Evolutionary conservation across 2,888 invertebrate species (phyloP).

Genomic region (Drosophila parthenogenetica): DNA sequence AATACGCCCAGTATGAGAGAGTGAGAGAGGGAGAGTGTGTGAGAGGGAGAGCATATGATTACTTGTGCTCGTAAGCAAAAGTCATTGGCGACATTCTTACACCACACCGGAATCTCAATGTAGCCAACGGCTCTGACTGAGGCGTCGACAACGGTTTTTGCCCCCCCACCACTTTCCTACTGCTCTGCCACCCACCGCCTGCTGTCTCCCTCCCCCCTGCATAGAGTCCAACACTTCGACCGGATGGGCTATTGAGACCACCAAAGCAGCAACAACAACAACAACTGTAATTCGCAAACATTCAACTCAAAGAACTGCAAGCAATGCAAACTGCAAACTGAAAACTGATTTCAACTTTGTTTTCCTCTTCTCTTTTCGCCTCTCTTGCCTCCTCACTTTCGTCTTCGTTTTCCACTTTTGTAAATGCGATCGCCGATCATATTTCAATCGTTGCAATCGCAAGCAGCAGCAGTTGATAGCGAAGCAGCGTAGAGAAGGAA

Average conservation of each 20-base stretch:
- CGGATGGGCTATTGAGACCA: constrained; percentile 80
- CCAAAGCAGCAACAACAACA: constrained; percentile 65
- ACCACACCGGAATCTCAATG: constrained; percentile 79
- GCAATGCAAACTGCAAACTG: constrained; percentile 52
- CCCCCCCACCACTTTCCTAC: constrained; percentile 10
- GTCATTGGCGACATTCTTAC: constrained; percentile 74
- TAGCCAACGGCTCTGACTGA: constrained; percentile 78
- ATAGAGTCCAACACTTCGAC: constrained; percentile 32
- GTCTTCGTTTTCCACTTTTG: constrained; percentile 39
- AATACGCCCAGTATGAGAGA: background rate
- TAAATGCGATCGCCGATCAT: constrained; percentile 77
- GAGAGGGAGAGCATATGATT: background rate
- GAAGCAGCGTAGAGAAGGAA: background rate
- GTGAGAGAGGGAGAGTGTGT: too few species aligned
- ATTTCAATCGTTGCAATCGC: constrained; percentile 62
- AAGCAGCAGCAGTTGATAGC: constrained; percentile 10
- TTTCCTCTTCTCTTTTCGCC: constrained; percentile 25
- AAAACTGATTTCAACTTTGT: constrained; percentile 2
- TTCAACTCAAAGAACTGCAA: constrained; percentile 65
- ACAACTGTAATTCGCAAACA: constrained; percentile 39
- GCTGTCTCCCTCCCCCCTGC: constrained; percentile 2
- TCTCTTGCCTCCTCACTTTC: background rate
- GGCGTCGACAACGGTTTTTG: constrained; percentile 74
- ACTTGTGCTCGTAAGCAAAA: constrained; percentile 43
- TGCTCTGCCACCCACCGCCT: background rate